phyloP scores from a whole-genome alignment of 1,140 invertebrate genomes.

The Pseudoatta argentina region DNA sequence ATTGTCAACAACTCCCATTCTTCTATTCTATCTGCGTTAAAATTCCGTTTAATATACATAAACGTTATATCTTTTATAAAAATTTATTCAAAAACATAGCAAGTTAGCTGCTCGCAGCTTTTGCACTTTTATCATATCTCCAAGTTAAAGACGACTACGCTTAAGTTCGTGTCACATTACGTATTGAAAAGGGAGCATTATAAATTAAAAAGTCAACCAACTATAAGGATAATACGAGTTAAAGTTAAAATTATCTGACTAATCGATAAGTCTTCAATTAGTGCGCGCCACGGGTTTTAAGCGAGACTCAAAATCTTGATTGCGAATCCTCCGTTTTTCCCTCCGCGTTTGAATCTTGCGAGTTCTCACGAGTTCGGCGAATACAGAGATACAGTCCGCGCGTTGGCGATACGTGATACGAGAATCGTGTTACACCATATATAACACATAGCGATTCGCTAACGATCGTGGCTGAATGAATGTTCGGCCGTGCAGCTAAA shows the following conservation, averaged over 20 bases:
- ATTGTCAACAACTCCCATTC: not conserved
- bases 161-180: too few species aligned
- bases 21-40: not conserved
- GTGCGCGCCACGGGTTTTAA: not conserved
- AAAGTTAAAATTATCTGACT: too few species aligned
- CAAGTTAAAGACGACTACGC: too few species aligned
- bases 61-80: not conserved
- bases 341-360: not conserved
- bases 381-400: not conserved
- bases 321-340: not conserved
- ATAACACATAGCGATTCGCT: conserved; percentile 44
- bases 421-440: conserved; percentile 60
- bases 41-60: not conserved
- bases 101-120: too few species aligned
- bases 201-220: too few species aligned
- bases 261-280: too few species aligned
- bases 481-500: conserved; percentile 48
- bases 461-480: conserved; percentile 66
- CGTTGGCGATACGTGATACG: conserved; percentile 52
- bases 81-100: too few species aligned
- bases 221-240: too few species aligned
- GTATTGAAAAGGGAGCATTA: too few species aligned
- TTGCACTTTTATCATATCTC: too few species aligned
- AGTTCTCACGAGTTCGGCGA: conserved; percentile 25
- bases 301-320: not conserved